phyloP scores from a whole-genome alignment of 2,113 vertebrate species.

The Calyptommatus sinebrachiatus region DNA sequence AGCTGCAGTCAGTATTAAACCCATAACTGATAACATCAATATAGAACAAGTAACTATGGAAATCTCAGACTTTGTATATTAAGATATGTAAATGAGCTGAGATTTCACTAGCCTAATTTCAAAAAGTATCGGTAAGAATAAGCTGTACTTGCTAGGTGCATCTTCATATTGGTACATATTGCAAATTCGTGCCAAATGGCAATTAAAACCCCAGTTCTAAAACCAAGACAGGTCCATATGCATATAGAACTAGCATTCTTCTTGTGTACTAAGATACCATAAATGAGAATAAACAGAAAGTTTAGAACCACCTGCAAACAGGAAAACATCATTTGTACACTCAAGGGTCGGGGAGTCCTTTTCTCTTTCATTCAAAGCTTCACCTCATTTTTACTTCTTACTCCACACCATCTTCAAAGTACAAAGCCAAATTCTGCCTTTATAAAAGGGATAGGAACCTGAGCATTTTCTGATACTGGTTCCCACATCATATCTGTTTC shows the following conservation, averaged over 20 bases:
- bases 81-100: neutral
- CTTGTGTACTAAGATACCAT: neutral
- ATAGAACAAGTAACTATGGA: constrained; percentile 27
- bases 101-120: neutral
- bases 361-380: neutral
- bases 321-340: constrained; percentile 15
- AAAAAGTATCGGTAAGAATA: constrained; percentile 23
- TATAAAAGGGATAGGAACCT: neutral
- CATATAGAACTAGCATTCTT: no score
- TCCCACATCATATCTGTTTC: neutral
- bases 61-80: constrained; percentile 13
- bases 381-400: neutral
- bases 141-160: constrained; percentile 27
- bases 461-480: neutral
- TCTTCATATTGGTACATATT: constrained; percentile 20
- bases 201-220: neutral
- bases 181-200: constrained; percentile 21
- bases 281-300: neutral
- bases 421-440: neutral
- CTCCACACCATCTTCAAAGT: neutral
- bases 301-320: neutral
- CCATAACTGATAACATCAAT: constrained; percentile 14
- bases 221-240: neutral
- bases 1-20: constrained; percentile 32
- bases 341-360: neutral